Conservation (phyloP, 2,888 invertebrate genomes). For the Lithophane semibrunnea region DNA sequence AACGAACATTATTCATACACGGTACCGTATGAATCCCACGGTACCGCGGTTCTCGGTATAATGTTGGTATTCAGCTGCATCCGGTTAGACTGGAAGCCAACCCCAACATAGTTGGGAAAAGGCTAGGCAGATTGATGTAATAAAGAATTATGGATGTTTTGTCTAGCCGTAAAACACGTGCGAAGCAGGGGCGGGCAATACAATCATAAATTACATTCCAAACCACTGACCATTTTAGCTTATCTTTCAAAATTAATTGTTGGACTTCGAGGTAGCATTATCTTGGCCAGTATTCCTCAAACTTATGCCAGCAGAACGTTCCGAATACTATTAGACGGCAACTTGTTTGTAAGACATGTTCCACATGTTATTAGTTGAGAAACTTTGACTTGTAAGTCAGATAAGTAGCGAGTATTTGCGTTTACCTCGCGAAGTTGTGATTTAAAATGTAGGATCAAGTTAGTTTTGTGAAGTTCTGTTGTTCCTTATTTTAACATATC, state of each 20-base stretch:
- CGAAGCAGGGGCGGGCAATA: no score
- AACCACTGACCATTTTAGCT: slow-evolving; percentile 4
- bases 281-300: slow-evolving; percentile 33
- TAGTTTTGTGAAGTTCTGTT: background rate
- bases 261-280: slow-evolving; percentile 17
- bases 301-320: slow-evolving; percentile 28
- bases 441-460: slow-evolving; percentile 30
- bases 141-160: no score
- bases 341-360: slow-evolving; percentile 36
- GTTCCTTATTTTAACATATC: slow-evolving; percentile 3
- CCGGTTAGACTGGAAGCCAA: no score
- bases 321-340: slow-evolving; percentile 11
- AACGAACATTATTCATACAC: no score
- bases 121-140: no score
- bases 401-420: slow-evolving; percentile 24
- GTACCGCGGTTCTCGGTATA: no score
- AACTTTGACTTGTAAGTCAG: slow-evolving; percentile 47
- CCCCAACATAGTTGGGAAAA: no score
- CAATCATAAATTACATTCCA: slow-evolving; percentile 23
- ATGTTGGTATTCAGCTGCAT: no score
- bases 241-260: slow-evolving; percentile 33
- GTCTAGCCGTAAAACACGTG: no score
- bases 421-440: slow-evolving; percentile 28
- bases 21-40: no score
- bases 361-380: slow-evolving; percentile 35